Base-by-base conservation (phyloP, 2,797 vertebrate genomes). In the Paratrypauchen microcephalus region DNA sequence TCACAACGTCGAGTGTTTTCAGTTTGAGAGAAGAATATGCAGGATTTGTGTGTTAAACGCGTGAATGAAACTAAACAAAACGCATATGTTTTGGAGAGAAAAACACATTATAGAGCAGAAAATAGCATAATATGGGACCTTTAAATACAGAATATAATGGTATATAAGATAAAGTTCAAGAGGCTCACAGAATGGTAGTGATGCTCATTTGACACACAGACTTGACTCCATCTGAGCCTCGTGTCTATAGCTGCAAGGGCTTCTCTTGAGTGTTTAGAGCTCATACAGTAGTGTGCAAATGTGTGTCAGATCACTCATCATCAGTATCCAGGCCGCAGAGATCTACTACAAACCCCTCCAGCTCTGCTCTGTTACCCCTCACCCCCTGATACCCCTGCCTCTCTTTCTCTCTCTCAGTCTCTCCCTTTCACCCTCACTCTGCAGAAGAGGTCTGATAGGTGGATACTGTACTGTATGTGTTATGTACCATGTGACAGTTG, bases 311-410 rank as follows among this genome's bases (percentile, higher is more conserved):
- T 75, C 74, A 81, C 81, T 88, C 80, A 83, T 91, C 85, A 85
- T 90, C 86, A 81, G 85, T 84, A 88, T 84, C 76, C 89, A 86
- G 75, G 74, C 82, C 81, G 87, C 81, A 75, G 68, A 72, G 68
- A 68, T 67, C 75, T 65, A 50, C 68, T 28, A 24, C 11, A 72
- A 67, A n/a, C 68, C 76, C 75, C 55, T 61, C 62, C 69, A 63
- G 61, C 72, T 73, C 57, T 4, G 58, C 15, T 15, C 41, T 15
- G 12, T 15, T 15, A 45, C 41, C 41, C 41, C 39, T 45, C 41
- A 15, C 13, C 41, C 41, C 32, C 32, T 32, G 30, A 36, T 36
- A 9, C 32, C 7, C 32, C 32, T 9, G 4, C 15, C 41, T 15
- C 41, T 45, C 41, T 15, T 45, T 15, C 6, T 45, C 41, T 13